These are phyloP conservation scores for Agelastica alni DNA, from an alignment of 2,888 invertebrate species.

Conservation along the genomic window DNA sequence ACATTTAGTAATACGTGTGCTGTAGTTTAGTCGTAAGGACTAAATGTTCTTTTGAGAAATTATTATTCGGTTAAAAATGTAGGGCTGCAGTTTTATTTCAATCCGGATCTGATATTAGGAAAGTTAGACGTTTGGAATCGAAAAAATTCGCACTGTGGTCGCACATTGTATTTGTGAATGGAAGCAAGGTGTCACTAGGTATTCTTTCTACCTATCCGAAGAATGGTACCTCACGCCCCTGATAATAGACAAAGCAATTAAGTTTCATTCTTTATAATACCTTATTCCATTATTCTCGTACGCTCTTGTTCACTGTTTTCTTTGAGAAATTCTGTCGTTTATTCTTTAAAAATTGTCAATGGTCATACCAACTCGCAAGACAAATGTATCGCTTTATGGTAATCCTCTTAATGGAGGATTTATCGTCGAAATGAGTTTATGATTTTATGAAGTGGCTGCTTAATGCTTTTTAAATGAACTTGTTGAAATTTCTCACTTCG, in stretches of 20 bases:
- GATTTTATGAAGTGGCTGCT: conserved; percentile 22
- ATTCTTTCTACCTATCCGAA: conserved; percentile 43
- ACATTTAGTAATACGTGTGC: no score
- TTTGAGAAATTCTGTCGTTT: conserved; percentile 11
- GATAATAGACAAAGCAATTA: conserved; percentile 57
- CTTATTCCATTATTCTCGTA: conserved; percentile 27
- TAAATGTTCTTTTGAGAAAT: no score
- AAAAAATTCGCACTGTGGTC: conserved; percentile 43
- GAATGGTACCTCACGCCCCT: conserved; percentile 53
- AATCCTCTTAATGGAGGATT: conserved; percentile 27
- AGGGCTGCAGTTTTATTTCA: no score
- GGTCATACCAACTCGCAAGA: conserved; percentile 14
- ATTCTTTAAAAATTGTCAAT: conserved; percentile 18
- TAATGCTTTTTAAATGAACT: conserved; percentile 23
- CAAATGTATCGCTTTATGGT: conserved; percentile 21
- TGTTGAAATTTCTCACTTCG: conserved; percentile 16
- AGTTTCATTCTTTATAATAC: conserved; percentile 49
- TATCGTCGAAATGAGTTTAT: conserved; percentile 21
- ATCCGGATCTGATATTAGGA: conserved; percentile 14
- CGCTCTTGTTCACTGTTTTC: conserved; percentile 9
- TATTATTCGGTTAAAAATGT: no score
- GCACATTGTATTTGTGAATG: conserved; percentile 49
- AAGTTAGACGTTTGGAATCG: conserved; percentile 32
- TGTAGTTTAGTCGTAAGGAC: no score
- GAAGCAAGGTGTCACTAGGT: conserved; percentile 49